A percentile compares a stretch with the other conserved stretches of the same genome.
Evolutionary conservation across 2,888 invertebrate species (phyloP).

Genomic region (Drosophila phalerata): DNA sequence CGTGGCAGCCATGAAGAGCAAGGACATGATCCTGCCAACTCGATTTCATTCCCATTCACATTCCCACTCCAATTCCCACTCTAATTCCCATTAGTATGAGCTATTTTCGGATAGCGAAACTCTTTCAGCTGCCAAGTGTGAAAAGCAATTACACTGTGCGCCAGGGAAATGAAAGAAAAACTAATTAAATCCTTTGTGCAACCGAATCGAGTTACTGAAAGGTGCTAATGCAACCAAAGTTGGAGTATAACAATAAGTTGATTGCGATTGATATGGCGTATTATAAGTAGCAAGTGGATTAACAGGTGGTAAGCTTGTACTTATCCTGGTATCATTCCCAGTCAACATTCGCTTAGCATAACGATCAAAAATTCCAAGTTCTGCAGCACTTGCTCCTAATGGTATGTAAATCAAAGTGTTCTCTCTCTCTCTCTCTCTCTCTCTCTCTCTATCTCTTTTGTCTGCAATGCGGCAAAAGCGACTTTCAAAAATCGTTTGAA

Average conservation of each 20-base stretch:
- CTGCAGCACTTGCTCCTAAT: slow-evolving; percentile 41
- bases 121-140: slow-evolving; percentile 51
- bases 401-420: slow-evolving; percentile 64
- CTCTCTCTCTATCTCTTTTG: too few relatives aligned
- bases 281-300: slow-evolving; percentile 27
- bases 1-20: slow-evolving; percentile 20
- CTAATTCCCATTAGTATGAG: slow-evolving; percentile 36
- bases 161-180: slow-evolving; percentile 80
- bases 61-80: neutral
- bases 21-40: slow-evolving; percentile 6
- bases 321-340: slow-evolving; percentile 13
- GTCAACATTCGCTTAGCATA: slow-evolving; percentile 47
- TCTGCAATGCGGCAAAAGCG: slow-evolving; percentile 66
- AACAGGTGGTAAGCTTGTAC: slow-evolving; percentile 35
- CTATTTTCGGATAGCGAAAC: slow-evolving; percentile 35
- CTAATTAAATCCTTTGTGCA: slow-evolving; percentile 84
- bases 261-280: slow-evolving; percentile 40
- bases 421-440: too few relatives aligned
- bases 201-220: slow-evolving; percentile 35
- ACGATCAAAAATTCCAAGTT: slow-evolving; percentile 30
- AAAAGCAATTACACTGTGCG: slow-evolving; percentile 71
- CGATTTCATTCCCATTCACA: slow-evolving; percentile 24
- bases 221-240: slow-evolving; percentile 30
- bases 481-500: slow-evolving; percentile 46
- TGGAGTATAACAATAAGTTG: slow-evolving; percentile 8